Base-by-base conservation (phyloP, 2,797 vertebrate species). In the Sphenodon punctatus region DNA sequence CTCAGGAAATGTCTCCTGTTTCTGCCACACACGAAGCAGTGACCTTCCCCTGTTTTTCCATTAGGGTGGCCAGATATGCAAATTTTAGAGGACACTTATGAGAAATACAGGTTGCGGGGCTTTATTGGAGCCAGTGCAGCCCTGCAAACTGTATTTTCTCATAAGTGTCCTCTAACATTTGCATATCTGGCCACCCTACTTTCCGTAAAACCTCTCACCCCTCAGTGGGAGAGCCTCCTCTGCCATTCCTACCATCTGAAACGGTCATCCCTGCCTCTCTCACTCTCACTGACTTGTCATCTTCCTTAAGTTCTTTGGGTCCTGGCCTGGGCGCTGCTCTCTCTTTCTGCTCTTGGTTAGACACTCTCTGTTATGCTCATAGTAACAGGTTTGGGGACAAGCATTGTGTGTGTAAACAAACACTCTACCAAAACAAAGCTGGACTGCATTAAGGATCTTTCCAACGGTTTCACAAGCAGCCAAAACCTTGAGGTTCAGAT, bases 401-500 rank as follows among this genome's bases (percentile, higher is more conserved):
- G 8, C 1, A 0, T 10, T n/a, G n/a, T 75, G 38, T 43, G 3
- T 13, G 17, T 6, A 53, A 80, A 55, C 45, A 67, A 77, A 10
- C 60, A 7, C 20, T 30, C 41, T 49, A 17, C n/a, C 4, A 86
- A 79, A 86, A 67, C 59, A 63, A 80, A 34, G 15, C 5, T 27
- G 45, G 32, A 27, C 32, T 69, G 46, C 79, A 72, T 83, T 39
- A 65, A 3, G 5, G 38, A 65, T 2, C 1, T 67, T 81, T 8
- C 32, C 3, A 53, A 59, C 53, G 9, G 13, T 48, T 38, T 65
- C 42, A 59, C 41, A 39, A 73, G 70, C 73, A 84, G 65, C n/a
- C 75, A 89, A 81, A 83, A 25, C 48, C 32, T 70, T 73, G 43
- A 1, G 8, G 46, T 75, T 75, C 12, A 4, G 60, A 51, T 32